A percentile compares a stretch with the other conserved stretches of the same genome.
Evolutionary conservation across 1,140 invertebrate species (phyloP).

Genomic region (Atta colombica): DNA sequence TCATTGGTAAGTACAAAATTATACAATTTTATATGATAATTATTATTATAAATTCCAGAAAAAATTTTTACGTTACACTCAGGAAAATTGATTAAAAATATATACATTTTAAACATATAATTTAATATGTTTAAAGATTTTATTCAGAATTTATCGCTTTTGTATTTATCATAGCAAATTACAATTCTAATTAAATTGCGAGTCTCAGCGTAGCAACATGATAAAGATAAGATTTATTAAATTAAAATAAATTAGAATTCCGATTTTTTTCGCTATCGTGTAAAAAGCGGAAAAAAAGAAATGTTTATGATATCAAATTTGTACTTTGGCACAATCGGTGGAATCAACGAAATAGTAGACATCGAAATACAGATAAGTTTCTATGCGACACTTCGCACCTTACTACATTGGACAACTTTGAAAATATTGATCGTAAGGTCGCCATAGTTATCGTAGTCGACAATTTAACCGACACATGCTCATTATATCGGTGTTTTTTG

Average conservation of each 20-base stretch:
- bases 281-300: not conserved
- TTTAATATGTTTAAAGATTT: not conserved
- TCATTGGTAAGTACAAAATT: constrained; percentile 26
- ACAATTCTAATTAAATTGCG: not conserved
- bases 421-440: constrained; percentile 49
- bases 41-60: not conserved
- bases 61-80: not conserved
- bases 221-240: not conserved
- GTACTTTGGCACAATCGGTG: constrained; percentile 3
- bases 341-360: constrained; percentile 26
- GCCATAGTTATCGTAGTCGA: constrained; percentile 43
- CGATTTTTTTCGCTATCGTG: not conserved
- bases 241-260: not conserved
- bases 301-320: constrained; percentile 31
- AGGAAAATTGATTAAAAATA: not conserved
- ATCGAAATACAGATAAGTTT: constrained; percentile 40
- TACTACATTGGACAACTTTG: constrained; percentile 17
- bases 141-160: not conserved
- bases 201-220: not conserved
- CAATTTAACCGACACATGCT: constrained; percentile 61
- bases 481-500: constrained; percentile 43
- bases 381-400: constrained; percentile 35
- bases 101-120: not conserved
- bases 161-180: not conserved
- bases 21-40: constrained; percentile 13